Percentiles rank a stretch among this genome's conserved stretches.
These are phyloP conservation scores for Diplodus puntazzo DNA, from an alignment of 2,797 vertebrate species.

Conservation along the genomic window DNA sequence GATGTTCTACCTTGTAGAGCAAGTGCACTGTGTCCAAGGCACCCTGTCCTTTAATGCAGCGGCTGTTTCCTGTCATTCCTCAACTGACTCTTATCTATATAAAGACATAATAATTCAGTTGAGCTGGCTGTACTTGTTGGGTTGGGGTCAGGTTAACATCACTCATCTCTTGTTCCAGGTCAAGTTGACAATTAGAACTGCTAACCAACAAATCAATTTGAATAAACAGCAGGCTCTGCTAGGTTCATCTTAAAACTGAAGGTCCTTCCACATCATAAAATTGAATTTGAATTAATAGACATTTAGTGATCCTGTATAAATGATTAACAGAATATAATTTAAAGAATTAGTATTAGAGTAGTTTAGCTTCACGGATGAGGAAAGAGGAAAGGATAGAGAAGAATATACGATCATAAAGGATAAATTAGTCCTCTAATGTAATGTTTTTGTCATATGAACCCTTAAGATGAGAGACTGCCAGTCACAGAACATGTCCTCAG, in stretches of 20 bases:
- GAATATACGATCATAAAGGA: neutral
- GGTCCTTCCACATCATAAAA: neutral
- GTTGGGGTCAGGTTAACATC: neutral
- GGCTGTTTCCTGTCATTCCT: too few species aligned
- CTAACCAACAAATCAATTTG: neutral
- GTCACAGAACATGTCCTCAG: neutral
- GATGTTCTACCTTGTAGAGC: too few species aligned
- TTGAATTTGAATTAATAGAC: neutral
- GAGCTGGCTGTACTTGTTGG: neutral
- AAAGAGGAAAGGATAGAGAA: neutral
- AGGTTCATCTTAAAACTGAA: neutral
- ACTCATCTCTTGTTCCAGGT: neutral
- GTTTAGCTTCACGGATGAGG: neutral
- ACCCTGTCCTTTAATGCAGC: too few species aligned
- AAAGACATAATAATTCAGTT: neutral
- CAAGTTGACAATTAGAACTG: neutral
- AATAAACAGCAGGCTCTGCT: neutral
- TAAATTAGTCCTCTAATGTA: neutral
- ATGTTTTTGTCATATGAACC: neutral
- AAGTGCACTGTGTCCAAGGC: too few species aligned
- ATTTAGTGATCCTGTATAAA: neutral
- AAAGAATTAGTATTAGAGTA: neutral
- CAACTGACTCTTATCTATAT: too few species aligned
- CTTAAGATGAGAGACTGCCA: neutral
- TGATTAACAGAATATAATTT: neutral